Evolutionary conservation across 2,797 vertebrate genomes (phyloP).

Genomic region (Tangara arthus): DNA sequence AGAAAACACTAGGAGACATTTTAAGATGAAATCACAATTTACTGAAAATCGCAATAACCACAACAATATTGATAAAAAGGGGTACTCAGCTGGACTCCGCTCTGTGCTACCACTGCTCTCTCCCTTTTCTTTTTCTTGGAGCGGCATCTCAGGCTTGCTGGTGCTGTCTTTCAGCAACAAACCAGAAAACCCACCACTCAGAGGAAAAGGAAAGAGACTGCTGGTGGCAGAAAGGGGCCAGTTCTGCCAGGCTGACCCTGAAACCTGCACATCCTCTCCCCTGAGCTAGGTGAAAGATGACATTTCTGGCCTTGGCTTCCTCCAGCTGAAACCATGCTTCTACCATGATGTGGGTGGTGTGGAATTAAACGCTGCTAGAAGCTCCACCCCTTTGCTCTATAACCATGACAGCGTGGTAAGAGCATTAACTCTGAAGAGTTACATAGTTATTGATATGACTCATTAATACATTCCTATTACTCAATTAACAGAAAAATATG

Average conservation of each 20-base stretch:
- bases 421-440: neutral
- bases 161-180: neutral
- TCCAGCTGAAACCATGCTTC: neutral
- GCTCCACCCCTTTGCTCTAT: neutral
- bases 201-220: neutral
- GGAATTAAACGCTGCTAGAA: neutral
- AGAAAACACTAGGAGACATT: neutral
- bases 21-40: neutral
- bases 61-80: neutral
- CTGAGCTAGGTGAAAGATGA: neutral
- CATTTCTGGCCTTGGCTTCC: neutral
- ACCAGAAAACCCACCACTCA: neutral
- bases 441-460: neutral
- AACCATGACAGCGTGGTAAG: neutral
- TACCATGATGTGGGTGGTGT: neutral
- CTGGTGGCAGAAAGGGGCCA: neutral
- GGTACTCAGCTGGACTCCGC: neutral
- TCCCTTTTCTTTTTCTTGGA: neutral
- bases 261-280: neutral
- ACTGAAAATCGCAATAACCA: neutral
- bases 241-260: neutral
- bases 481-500: neutral
- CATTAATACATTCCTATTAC: neutral
- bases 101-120: neutral
- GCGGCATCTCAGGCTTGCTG: accelerated